phyloP scores from a whole-genome alignment of 2,797 vertebrate species.

The Saxicola maurus region DNA sequence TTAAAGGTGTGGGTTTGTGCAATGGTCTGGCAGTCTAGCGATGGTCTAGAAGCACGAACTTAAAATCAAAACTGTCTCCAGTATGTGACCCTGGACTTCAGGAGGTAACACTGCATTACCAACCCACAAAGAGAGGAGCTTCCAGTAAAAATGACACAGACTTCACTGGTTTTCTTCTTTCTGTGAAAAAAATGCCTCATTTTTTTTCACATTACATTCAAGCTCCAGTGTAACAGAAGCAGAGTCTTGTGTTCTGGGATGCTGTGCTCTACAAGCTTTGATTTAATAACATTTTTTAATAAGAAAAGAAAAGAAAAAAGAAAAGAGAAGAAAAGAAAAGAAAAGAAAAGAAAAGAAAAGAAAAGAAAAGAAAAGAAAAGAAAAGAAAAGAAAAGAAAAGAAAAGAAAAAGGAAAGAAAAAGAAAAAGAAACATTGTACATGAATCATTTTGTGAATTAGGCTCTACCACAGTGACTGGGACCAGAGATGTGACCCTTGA shows the following conservation, averaged over 20 bases:
- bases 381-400: not conserved
- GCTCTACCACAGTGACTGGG: not conserved
- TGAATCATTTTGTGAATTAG: not conserved
- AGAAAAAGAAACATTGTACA: not conserved
- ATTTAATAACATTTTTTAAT: not conserved
- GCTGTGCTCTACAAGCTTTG: not conserved
- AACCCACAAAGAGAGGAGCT: not conserved
- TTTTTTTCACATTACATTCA: not conserved
- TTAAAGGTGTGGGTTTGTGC: not conserved
- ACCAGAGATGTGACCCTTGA: not conserved
- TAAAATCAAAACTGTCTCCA: not conserved
- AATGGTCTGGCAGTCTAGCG: not conserved
- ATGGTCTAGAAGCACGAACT: not conserved
- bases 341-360: no score
- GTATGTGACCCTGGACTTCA: not conserved
- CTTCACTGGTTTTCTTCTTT: not conserved
- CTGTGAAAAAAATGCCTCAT: not conserved
- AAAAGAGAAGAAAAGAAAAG: no score
- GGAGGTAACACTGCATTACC: not conserved
- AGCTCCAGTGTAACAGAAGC: not conserved
- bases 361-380: accelerated
- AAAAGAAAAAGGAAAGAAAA: no score
- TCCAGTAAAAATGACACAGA: not conserved
- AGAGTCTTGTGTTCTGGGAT: not conserved
- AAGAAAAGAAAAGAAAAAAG: not conserved